Evolutionary conservation across 2,888 invertebrate genomes (phyloP).

Genomic region (Ectemnius lituratus): DNA sequence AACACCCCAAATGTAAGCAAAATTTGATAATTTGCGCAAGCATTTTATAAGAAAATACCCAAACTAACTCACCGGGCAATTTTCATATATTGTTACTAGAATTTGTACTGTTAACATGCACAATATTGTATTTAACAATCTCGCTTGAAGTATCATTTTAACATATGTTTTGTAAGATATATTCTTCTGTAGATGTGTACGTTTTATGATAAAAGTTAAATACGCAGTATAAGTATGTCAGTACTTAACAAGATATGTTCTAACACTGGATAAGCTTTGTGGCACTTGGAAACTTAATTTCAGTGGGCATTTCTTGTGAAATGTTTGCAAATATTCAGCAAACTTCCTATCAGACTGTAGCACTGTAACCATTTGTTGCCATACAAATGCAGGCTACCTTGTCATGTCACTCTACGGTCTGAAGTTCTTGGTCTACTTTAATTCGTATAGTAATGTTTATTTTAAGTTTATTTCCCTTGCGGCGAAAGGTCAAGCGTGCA

Average conservation of each 20-base stretch:
- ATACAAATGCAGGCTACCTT: conserved; percentile 73
- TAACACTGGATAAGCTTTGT: not conserved
- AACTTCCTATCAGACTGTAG: conserved; percentile 64
- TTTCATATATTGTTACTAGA: not conserved
- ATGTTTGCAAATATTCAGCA: conserved; percentile 63
- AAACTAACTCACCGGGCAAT: conserved; percentile 8
- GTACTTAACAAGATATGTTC: too few species aligned
- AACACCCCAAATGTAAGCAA: conserved; percentile 78
- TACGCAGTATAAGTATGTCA: too few species aligned
- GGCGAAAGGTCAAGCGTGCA: conserved; percentile 33
- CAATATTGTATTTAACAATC: too few species aligned
- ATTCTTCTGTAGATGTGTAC: too few species aligned
- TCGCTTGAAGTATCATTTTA: too few species aligned
- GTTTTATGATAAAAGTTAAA: too few species aligned
- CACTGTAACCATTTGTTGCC: conserved; percentile 72
- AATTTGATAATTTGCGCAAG: conserved; percentile 64
- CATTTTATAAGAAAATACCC: conserved; percentile 66
- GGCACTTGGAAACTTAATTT: conserved; percentile 9
- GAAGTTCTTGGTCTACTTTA: conserved; percentile 35
- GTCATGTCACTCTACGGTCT: conserved; percentile 64
- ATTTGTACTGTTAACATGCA: not conserved
- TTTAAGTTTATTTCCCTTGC: conserved; percentile 32
- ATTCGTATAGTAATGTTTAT: conserved; percentile 26
- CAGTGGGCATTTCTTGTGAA: conserved; percentile 65
- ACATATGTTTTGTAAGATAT: too few species aligned